These are phyloP conservation scores for Drosophila imparisetae DNA, from an alignment of 2,888 invertebrate species.

Conservation along the genomic window DNA sequence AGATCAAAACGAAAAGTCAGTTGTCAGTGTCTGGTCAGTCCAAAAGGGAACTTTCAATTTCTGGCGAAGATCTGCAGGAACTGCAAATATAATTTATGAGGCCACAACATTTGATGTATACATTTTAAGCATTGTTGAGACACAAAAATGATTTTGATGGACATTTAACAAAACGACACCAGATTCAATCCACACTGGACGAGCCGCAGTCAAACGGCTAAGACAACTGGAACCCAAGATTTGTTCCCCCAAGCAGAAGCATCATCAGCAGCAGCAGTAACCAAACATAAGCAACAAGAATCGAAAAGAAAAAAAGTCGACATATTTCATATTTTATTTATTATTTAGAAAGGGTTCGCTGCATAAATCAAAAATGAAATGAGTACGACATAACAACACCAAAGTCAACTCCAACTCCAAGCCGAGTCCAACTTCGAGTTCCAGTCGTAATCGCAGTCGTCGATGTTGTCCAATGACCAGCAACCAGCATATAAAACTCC, in stretches of 20 bases:
- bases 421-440: slow-evolving; percentile 14
- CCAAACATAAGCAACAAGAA: slow-evolving; percentile 10
- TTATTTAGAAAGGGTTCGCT: slow-evolving; percentile 79
- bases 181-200: slow-evolving; percentile 41
- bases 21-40: slow-evolving; percentile 41
- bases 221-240: slow-evolving; percentile 32
- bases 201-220: slow-evolving; percentile 10
- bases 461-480: slow-evolving; percentile 65
- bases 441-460: slow-evolving; percentile 32
- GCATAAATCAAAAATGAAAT: slow-evolving; percentile 83
- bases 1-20: slow-evolving; percentile 41
- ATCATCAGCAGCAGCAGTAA: slow-evolving; percentile 10
- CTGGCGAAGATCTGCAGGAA: slow-evolving; percentile 22
- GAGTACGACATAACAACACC: slow-evolving; percentile 78
- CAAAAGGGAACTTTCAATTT: slow-evolving; percentile 48
- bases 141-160: slow-evolving; percentile 82
- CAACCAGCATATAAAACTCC: slow-evolving; percentile 69
- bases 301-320: slow-evolving; percentile 53
- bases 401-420: slow-evolving; percentile 46
- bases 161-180: slow-evolving; percentile 82
- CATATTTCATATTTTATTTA: slow-evolving; percentile 83
- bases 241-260: slow-evolving; percentile 26
- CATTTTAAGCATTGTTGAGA: slow-evolving; percentile 72
- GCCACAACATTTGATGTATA: slow-evolving; percentile 72
- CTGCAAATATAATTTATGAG: slow-evolving; percentile 72